phyloP scores from a whole-genome alignment of 2,888 invertebrate genomes.

The Formica aserva region DNA sequence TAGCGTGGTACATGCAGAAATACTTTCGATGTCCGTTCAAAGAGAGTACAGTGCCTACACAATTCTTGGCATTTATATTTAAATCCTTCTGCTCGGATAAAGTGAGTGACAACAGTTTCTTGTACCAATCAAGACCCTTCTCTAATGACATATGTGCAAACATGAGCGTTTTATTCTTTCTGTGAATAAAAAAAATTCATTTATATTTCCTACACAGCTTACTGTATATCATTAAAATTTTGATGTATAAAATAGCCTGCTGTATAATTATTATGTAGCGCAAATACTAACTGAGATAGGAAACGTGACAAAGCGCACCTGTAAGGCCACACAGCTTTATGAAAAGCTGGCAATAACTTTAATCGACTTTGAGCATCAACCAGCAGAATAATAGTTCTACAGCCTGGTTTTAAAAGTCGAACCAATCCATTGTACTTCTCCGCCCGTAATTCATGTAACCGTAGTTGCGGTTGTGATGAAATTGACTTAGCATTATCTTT shows the following conservation, averaged over 20 bases:
- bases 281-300: neutral
- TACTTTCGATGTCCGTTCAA: constrained; percentile 98
- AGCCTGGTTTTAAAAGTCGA: constrained; percentile 96
- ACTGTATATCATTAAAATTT: neutral
- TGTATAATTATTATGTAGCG: neutral
- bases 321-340: constrained; percentile 97
- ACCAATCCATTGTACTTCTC: constrained; percentile 98
- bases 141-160: constrained; percentile 98
- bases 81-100: constrained; percentile 93
- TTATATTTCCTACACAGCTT: neutral
- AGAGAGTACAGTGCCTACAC: constrained; percentile 97
- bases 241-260: neutral
- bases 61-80: constrained; percentile 97
- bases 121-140: constrained; percentile 97
- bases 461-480: constrained; percentile 89
- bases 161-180: constrained; percentile 96
- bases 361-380: constrained; percentile 95
- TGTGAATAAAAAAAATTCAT: constrained; percentile 81
- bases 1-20: constrained; percentile 99
- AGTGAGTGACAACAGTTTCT: constrained; percentile 94
- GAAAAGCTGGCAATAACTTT: constrained; percentile 95
- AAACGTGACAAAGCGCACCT: constrained; percentile 87
- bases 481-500: constrained; percentile 86
- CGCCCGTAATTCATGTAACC: constrained; percentile 96
- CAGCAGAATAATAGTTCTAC: constrained; percentile 96